Evolutionary conservation across 2,113 vertebrate genomes (phyloP).

Genomic region (Heterocephalus glaber): DNA sequence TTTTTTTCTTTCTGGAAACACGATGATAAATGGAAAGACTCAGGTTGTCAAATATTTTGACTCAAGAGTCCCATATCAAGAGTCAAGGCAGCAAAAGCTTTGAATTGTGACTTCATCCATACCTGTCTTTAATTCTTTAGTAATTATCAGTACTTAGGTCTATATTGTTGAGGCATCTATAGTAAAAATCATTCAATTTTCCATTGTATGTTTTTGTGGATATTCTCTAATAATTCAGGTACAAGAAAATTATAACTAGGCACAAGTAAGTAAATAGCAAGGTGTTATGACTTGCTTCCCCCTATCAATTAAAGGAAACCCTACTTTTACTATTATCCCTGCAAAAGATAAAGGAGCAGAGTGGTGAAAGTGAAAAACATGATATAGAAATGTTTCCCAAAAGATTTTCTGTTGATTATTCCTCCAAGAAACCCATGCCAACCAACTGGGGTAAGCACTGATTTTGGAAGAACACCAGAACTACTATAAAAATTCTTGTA

Average conservation of each 20-base stretch:
- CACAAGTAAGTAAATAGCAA: not conserved
- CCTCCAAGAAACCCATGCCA: not conserved
- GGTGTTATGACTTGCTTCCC: not conserved
- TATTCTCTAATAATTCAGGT: slow-evolving; percentile 1
- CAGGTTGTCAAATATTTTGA: slow-evolving; percentile 72
- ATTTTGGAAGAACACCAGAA: slow-evolving; percentile 12
- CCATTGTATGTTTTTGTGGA: slow-evolving; percentile 33
- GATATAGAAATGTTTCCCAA: not conserved
- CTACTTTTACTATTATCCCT: not conserved
- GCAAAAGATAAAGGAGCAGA: not conserved
- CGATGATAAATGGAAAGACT: slow-evolving; percentile 70
- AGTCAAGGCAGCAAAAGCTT: slow-evolving; percentile 34
- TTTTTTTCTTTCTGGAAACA: slow-evolving; percentile 48
- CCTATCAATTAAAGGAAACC: not conserved
- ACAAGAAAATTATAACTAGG: slow-evolving; percentile 2
- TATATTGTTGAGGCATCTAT: not conserved
- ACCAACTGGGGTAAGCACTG: not conserved
- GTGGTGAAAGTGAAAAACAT: not conserved
- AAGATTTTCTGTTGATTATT: not conserved
- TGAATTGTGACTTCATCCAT: slow-evolving; percentile 48
- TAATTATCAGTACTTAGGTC: not conserved
- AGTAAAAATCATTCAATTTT: not conserved
- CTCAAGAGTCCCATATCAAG: slow-evolving; percentile 67
- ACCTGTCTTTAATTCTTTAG: not conserved
- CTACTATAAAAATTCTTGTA: not conserved